Base-by-base conservation (phyloP, 2,797 vertebrate genomes). In the Pterois miles region DNA sequence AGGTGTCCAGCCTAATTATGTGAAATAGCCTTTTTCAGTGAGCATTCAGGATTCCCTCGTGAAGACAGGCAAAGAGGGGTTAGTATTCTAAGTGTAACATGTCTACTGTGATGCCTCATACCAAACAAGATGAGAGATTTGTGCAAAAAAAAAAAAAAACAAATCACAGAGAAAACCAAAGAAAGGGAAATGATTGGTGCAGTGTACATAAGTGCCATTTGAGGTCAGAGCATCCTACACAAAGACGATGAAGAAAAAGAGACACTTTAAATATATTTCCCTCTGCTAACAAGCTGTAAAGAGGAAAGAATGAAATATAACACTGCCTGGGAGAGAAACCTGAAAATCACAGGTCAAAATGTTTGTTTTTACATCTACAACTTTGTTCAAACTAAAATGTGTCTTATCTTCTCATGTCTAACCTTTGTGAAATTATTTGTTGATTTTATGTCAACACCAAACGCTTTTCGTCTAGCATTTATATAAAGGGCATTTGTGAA, bases 1-100 rank as follows among this genome's bases (percentile, higher is more conserved):
- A 90, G 65, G 67, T 86, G 63, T 85, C 85, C 74, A 74, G 46
- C 23, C 60, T 77, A 82, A 93, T 91, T 85, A 87, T 72, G 56
- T 69, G 83, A 73, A 91, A 82, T 46, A 38, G 56, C 20, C 4
- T 54, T 82, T 82, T 82, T 80, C 5, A 76, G 56, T 12, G 53
- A 81, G 65, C 81, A 82, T 76, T 84, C 43, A 76, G 71, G 60
- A 75, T 79, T 81, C 56, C 56, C 63, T 72, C 60, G 77, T 82
- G 75, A 70, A 84, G 14, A 76, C 57, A 34, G 29, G 65, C 52
- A 72, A 70, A 76, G 57, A 65, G 68, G 52, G 59, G 57, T 80
- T 65, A 52, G 63, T 71, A 54, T 63, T 71, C 56, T 72, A 59
- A 64, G 76, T 77, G 58, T 72, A 25, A 80, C 83, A 81, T 71